These are phyloP conservation scores for Stomorhina lunata DNA, from an alignment of 2,888 invertebrate species.

Conservation along the genomic window DNA sequence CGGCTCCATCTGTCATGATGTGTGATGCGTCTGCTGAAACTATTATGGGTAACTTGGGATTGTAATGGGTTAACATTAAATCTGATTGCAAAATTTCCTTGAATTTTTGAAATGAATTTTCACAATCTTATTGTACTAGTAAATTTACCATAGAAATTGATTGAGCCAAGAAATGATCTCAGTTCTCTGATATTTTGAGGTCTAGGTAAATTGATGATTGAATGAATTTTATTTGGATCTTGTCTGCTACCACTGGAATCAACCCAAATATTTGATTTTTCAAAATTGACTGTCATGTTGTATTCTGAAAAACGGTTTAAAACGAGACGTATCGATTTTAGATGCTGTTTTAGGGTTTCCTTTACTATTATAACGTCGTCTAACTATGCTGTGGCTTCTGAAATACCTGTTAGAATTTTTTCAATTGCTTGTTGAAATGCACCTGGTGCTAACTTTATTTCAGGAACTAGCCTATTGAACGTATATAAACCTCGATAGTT, in stretches of 20 bases:
- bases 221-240: conserved; percentile 34
- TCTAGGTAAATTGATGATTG: conserved; percentile 45
- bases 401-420: conserved; percentile 54
- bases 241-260: conserved; percentile 35
- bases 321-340: conserved; percentile 7
- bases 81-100: conserved; percentile 58
- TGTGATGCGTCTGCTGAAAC: conserved; percentile 62
- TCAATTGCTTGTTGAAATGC: conserved; percentile 65
- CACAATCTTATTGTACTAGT: conserved; percentile 47
- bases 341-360: conserved; percentile 46
- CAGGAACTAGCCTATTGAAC: conserved; percentile 28
- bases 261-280: conserved; percentile 47
- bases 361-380: conserved; percentile 65
- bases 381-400: conserved; percentile 43
- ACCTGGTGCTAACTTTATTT: conserved; percentile 66
- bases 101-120: conserved; percentile 56
- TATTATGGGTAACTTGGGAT: conserved; percentile 45
- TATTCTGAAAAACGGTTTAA: conserved; percentile 12
- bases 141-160: conserved; percentile 63
- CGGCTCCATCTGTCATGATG: conserved; percentile 50
- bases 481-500: conserved; percentile 47
- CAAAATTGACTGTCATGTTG: conserved; percentile 43
- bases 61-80: conserved; percentile 46
- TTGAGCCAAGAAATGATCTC: conserved; percentile 55
- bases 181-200: conserved; percentile 42